A percentile compares a stretch with the other conserved stretches of the same genome.
phyloP scores from a whole-genome alignment of 1,140 invertebrate species.

The Augochlora pura region DNA sequence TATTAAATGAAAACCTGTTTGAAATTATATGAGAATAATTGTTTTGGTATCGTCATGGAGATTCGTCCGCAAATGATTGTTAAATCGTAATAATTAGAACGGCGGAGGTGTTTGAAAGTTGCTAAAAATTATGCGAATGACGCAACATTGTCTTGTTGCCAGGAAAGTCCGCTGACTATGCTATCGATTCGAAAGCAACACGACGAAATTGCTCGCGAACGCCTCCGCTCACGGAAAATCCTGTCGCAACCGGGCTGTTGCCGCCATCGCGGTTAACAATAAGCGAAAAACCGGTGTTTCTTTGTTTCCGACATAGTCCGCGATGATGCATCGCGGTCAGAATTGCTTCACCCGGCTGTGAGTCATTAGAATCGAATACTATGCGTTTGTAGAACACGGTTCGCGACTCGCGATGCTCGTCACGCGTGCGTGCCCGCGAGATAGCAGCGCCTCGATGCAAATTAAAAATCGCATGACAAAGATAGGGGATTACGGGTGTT shows the following conservation, averaged over 20 bases:
- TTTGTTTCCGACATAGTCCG: slow-evolving; percentile 25
- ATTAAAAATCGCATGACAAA: slow-evolving; percentile 50
- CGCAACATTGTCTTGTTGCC: too few species aligned
- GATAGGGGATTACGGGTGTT: slow-evolving; percentile 43
- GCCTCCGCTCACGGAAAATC: slow-evolving; percentile 30
- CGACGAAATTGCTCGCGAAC: slow-evolving; percentile 21
- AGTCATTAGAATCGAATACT: slow-evolving; percentile 47
- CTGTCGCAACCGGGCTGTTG: slow-evolving; percentile 19
- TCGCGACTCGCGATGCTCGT: slow-evolving; percentile 25
- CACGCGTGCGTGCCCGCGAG: slow-evolving; percentile 32
- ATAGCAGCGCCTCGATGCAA: slow-evolving; percentile 47
- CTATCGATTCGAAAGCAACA: neutral
- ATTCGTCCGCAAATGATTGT: too few species aligned
- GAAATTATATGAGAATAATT: too few species aligned
- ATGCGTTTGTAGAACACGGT: slow-evolving; percentile 20
- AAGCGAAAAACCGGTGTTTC: slow-evolving; percentile 12
- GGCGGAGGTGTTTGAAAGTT: too few species aligned
- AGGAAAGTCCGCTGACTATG: neutral
- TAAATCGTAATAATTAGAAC: too few species aligned
- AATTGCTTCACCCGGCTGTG: slow-evolving; percentile 36
- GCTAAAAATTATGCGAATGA: too few species aligned
- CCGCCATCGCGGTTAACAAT: neutral
- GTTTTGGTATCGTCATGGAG: too few species aligned
- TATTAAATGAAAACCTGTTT: too few species aligned
- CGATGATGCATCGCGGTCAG: slow-evolving; percentile 30